Conservation (phyloP, 2,888 invertebrate genomes). For the Congeria kusceri region DNA sequence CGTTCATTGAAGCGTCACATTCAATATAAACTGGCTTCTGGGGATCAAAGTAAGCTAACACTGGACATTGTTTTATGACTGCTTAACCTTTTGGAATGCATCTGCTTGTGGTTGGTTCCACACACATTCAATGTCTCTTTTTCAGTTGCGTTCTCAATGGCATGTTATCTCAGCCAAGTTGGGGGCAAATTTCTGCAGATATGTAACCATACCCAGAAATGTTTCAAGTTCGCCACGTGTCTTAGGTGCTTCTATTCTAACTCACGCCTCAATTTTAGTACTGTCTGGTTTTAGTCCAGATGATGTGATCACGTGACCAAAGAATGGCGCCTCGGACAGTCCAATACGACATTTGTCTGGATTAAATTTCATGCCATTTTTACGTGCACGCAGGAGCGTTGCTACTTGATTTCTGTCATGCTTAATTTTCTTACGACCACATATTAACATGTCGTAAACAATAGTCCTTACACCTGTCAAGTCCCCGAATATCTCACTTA, state of each 20-base stretch:
- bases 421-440: background rate
- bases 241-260: background rate
- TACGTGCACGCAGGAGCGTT: background rate
- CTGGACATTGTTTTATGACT: background rate
- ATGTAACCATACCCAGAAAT: constrained; percentile 51
- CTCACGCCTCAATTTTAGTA: background rate
- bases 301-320: constrained; percentile 2
- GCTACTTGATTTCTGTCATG: no score
- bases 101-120: constrained; percentile 26
- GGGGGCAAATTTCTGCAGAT: constrained; percentile 16
- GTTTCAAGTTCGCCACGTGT: constrained; percentile 31
- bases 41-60: constrained; percentile 2
- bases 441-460: background rate
- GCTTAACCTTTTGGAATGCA: constrained; percentile 24
- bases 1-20: constrained; percentile 17
- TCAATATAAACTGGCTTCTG: constrained; percentile 18
- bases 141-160: background rate
- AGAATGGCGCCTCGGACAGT: background rate
- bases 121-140: constrained; percentile 26
- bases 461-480: background rate
- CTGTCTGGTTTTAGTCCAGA: background rate
- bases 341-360: background rate
- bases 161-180: constrained; percentile 38
- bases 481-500: background rate
- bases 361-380: constrained; percentile 3